phyloP scores from a whole-genome alignment of 2,113 vertebrate genomes.

The Poeciliopsis turrubarensis region DNA sequence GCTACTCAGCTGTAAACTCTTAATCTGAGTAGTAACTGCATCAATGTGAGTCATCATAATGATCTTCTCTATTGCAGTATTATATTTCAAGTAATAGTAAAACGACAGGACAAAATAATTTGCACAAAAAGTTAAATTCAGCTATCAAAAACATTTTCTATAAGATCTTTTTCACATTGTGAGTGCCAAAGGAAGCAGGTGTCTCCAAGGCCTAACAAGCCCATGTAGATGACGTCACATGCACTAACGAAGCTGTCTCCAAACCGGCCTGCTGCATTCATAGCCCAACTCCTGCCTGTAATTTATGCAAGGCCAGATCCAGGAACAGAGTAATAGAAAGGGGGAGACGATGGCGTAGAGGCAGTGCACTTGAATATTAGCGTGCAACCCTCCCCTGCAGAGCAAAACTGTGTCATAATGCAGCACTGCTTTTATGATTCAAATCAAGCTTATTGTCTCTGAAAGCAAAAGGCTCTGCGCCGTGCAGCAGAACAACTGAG shows the following conservation, averaged over 20 bases:
- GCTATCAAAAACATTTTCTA: constrained; percentile 44
- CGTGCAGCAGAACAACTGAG: constrained; percentile 78
- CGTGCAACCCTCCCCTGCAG: constrained; percentile 76
- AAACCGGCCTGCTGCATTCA: constrained; percentile 69
- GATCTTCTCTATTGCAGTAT: constrained; percentile 20
- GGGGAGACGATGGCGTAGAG: constrained; percentile 43
- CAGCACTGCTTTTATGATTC: constrained; percentile 82
- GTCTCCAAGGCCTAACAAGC: constrained; percentile 69
- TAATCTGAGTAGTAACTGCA: not conserved
- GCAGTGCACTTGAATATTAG: constrained; percentile 77
- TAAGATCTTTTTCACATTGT: constrained; percentile 45
- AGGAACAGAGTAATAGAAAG: constrained; percentile 48
- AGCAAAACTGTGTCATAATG: constrained; percentile 86
- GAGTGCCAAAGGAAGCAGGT: constrained; percentile 74
- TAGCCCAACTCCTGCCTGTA: constrained; percentile 62
- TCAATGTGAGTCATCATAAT: constrained; percentile 7
- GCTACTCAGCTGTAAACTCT: constrained; percentile 2
- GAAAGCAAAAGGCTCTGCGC: constrained; percentile 73
- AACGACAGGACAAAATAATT: constrained; percentile 23
- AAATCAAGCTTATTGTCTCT: constrained; percentile 83
- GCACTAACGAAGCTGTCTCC: constrained; percentile 73
- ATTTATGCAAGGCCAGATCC: constrained; percentile 77
- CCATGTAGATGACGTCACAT: constrained; percentile 73
- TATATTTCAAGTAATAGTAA: constrained; percentile 16
- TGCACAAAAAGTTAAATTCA: constrained; percentile 42